Evolutionary conservation across 2,797 vertebrate species (phyloP).

Genomic region (Pempheris klunzingeri): DNA sequence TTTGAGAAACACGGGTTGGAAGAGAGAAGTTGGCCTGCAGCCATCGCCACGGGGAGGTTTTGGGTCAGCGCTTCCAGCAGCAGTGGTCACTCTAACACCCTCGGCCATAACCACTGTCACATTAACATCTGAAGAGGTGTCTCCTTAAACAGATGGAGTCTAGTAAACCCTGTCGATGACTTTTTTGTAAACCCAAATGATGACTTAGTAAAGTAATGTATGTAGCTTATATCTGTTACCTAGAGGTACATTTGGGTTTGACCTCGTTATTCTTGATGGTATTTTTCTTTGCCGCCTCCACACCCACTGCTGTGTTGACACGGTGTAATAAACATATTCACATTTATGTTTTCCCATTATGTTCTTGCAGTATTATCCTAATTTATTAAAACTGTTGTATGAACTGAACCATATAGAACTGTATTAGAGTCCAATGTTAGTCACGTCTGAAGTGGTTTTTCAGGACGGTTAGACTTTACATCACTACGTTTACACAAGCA

Average conservation of each 20-base stretch:
- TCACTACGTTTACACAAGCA: too few species aligned
- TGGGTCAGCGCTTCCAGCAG: conserved; percentile 36
- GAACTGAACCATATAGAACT: neutral
- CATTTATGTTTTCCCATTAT: neutral
- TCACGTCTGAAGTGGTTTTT: too few species aligned
- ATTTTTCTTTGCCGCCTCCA: neutral
- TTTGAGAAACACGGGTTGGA: conserved; percentile 13
- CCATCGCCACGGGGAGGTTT: conserved; percentile 12
- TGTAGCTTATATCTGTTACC: neutral
- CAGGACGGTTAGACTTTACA: neutral
- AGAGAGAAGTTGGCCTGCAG: conserved; percentile 37
- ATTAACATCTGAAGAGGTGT: neutral
- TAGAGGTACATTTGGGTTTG: neutral
- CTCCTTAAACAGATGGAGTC: neutral
- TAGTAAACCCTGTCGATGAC: too few species aligned
- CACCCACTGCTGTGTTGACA: neutral
- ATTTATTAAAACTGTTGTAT: too few species aligned
- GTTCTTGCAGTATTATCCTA: neutral
- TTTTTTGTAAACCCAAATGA: too few species aligned
- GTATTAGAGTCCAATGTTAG: too few species aligned
- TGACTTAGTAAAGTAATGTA: neutral
- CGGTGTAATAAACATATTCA: neutral
- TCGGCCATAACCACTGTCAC: neutral
- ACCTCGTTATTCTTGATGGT: neutral
- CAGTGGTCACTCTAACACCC: conserved; percentile 12